phyloP scores from a whole-genome alignment of 2,797 vertebrate species.

The Galago senegalensis region DNA sequence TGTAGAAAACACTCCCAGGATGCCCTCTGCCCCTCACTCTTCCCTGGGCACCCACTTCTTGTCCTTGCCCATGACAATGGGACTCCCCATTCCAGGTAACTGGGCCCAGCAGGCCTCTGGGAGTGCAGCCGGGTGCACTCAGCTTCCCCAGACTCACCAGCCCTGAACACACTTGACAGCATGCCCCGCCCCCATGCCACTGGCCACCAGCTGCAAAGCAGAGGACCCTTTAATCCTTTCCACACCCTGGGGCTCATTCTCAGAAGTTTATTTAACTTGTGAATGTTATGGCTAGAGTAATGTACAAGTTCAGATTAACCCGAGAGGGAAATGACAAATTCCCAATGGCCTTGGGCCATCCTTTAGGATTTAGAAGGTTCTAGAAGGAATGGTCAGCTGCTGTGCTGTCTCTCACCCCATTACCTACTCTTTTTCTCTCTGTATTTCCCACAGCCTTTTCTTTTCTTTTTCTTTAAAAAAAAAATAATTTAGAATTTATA shows the following conservation, averaged over 20 bases:
- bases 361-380: constrained; percentile 43
- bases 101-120: not conserved
- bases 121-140: not conserved
- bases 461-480: not conserved
- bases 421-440: not conserved
- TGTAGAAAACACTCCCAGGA: not conserved
- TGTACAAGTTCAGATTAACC: constrained; percentile 35
- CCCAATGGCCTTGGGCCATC: not conserved
- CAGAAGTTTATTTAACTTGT: constrained; percentile 53
- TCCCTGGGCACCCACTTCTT: not conserved
- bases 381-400: constrained; percentile 34
- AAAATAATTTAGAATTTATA: constrained; percentile 26
- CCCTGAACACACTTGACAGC: not conserved
- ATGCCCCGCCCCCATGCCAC: too few species aligned
- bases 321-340: constrained; percentile 11
- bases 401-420: not conserved
- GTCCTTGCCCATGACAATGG: not conserved
- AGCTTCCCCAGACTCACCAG: not conserved
- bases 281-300: not conserved
- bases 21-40: not conserved
- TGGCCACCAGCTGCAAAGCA: not conserved
- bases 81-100: not conserved
- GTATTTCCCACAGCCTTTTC: not conserved
- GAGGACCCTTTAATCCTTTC: constrained; percentile 2
- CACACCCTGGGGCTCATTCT: not conserved